Evolutionary conservation across 1,140 invertebrate species (phyloP), one percentile per base, ranked within the genome.

Genomic region (Drosophila mayri): DNA sequence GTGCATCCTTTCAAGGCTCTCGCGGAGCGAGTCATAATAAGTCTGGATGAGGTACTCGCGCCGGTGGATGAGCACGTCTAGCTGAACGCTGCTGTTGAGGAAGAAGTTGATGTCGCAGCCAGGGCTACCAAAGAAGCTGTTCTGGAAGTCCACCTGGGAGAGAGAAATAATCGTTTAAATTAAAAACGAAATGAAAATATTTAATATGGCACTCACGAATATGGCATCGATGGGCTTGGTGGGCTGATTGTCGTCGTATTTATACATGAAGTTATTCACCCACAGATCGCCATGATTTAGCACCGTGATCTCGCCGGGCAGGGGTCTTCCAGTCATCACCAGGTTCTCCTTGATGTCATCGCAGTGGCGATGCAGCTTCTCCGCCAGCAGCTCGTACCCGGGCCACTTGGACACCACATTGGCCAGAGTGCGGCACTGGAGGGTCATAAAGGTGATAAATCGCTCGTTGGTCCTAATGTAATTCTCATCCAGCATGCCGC

Each of bases 201-300:
- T 30, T 7, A 30, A 8, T 30, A 30, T 16, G 3, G 9, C 4
- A 79, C 91, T 91, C 28, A 92, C 91, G 28, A 92, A 92, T 28
- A 92, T 79, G 32, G 81, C 91, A 76, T 92, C 91, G 20, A 81
- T 85, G 30, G 91, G 91, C 35, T 71, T 71, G 2, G 74, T 90
- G 46, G 81, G 73, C 47, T 73, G 58, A 65, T 76, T 43, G 7
- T 81, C 91, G 30, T 93, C 64, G 64, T 94, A 94, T 84, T 93
- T 93, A 75, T 94, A 94, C 92, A 94, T 93, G 70, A 94, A 93
- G 66, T 94, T 94, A 68, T 94, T 94, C 12, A 93, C 93, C 94
- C 94, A 94, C 30, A 94, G 93, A 76, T 94, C 94, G 10, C 94
- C 94, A 75, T 94, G 94, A 54, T 93, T 91, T 12, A 94, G 74